Base-by-base conservation (phyloP, 2,113 vertebrate genomes). In the Centropus bengalensis region DNA sequence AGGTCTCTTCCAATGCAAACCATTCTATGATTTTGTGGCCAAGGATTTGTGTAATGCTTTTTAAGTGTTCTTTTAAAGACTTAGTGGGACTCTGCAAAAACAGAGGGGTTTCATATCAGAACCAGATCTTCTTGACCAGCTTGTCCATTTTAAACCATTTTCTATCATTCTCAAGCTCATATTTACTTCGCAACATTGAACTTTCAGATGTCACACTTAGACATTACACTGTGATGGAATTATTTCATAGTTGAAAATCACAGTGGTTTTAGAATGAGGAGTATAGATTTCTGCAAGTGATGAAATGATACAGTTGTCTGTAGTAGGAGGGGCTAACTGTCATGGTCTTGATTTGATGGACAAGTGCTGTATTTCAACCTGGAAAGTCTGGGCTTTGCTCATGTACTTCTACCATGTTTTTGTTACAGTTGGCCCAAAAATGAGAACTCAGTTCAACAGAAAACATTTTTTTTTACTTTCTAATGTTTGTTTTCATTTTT, bases 401-500 rank as follows among this genome's bases (percentile, higher is more conserved):
- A 14, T 94, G 78, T 74, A n/a, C 66, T 92, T 62, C 59, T 62
- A 36, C 64, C 70, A 33, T 86, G 52, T 83, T 91, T 95, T 96
- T 96, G 91, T 97, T 96, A 76, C 77, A 79, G 49, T 94, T 97
- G 95, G 95, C 95, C 84, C 0, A 0, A 91, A 92, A 95, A 76
- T 28, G 66, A 84, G 86, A 91, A 76, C 86, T 94, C 77, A 62
- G 32, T 84, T 96, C 49, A 86, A 74, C 67, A 94, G 58, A 93
- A 95, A 93, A 86, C 64, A 86, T 96, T 91, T 96, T 94, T 88
- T 94, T 88, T 91, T 4, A 88, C 91, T 94, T 96, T 92, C 73
- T 91, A 88, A 93, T 89, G 86, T 96, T 96, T 96, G 91, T 96
- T 97, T 96, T 97, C 86, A 75, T 94, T 97, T 94, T 91, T 92